These are phyloP conservation scores for Morone chrysops DNA, from an alignment of 2,113 vertebrate species.

Conservation along the genomic window DNA sequence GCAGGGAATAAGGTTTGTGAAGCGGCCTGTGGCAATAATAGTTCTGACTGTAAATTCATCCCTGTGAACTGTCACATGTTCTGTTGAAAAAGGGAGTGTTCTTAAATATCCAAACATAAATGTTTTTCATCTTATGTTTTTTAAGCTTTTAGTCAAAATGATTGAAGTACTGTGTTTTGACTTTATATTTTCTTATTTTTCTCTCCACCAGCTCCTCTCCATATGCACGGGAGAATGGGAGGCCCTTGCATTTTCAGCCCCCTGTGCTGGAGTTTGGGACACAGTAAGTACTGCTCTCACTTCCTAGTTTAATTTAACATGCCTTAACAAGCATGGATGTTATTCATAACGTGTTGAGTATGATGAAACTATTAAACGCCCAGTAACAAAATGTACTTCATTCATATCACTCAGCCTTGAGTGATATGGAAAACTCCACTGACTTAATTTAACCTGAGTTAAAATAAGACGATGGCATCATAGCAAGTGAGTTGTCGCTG, in stretches of 20 bases:
- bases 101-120: not conserved
- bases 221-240: constrained; percentile 87
- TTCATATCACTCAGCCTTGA: not conserved
- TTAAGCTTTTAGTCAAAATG: not conserved
- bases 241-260: constrained; percentile 92
- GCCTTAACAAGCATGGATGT: constrained; percentile 2
- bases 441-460: constrained; percentile 1
- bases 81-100: not conserved
- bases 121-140: not conserved
- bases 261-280: constrained; percentile 93
- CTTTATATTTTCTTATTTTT: not conserved
- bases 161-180: not conserved
- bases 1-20: not conserved
- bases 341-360: not conserved
- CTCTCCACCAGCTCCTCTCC: constrained; percentile 86
- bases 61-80: constrained; percentile 25
- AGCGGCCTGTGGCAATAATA: not conserved
- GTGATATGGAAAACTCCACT: constrained; percentile 34
- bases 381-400: not conserved
- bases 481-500: not conserved
- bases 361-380: not conserved
- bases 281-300: constrained; percentile 88
- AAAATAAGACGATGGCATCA: not conserved
- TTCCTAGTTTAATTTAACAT: not conserved
- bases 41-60: not conserved